Evolutionary conservation across 2,113 vertebrate species (phyloP).

Genomic region (Upupa epops): DNA sequence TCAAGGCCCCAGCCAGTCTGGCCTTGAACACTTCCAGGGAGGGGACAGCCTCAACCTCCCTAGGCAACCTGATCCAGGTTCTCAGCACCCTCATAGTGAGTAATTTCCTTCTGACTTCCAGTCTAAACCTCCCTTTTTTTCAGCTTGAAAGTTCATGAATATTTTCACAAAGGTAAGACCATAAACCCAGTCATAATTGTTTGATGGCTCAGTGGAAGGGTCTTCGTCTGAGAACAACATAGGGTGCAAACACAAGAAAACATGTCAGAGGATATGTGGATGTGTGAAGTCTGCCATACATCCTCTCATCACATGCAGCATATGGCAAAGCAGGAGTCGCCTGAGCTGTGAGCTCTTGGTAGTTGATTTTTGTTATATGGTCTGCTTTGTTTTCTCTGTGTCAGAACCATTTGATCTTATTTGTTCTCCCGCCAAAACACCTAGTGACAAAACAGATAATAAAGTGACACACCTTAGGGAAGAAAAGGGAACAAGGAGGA

Average conservation of each 20-base stretch:
- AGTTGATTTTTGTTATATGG: not conserved
- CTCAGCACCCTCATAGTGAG: too few species aligned
- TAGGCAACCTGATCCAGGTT: too few species aligned
- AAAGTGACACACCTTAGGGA: not conserved
- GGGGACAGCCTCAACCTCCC: too few species aligned
- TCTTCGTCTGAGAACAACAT: not conserved
- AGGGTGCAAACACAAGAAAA: not conserved
- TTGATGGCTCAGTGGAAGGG: accelerated
- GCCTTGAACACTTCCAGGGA: too few species aligned
- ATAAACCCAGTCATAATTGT: not conserved
- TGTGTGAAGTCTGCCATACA: accelerated
- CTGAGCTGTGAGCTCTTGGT: not conserved
- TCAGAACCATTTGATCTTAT: not conserved
- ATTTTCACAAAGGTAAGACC: not conserved
- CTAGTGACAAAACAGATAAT: not conserved
- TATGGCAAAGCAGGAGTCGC: not conserved
- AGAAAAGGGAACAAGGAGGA: not conserved
- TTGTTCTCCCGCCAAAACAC: not conserved
- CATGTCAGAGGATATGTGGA: not conserved
- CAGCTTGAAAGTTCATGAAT: too few species aligned
- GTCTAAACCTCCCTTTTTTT: too few species aligned
- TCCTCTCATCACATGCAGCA: not conserved
- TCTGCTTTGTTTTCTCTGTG: not conserved
- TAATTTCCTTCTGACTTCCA: too few species aligned
- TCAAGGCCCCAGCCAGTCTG: too few species aligned